Percentiles rank a stretch among this genome's conserved stretches.
Evolutionary conservation across 37 sponge, comb jelly and placozoan genomes (phyloP).

Genomic region (Tethya wilhelma): DNA sequence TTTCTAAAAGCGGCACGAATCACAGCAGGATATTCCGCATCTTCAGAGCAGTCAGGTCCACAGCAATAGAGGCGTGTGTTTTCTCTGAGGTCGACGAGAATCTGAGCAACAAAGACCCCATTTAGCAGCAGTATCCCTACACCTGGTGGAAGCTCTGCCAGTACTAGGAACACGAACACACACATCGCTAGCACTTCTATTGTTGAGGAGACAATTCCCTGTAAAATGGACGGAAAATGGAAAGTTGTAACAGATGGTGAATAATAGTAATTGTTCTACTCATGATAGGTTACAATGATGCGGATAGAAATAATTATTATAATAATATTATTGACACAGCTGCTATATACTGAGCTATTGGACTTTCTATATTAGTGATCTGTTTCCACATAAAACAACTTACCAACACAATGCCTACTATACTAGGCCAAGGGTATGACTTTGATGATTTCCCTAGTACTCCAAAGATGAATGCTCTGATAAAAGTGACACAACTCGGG

Average conservation of each 20-base stretch:
- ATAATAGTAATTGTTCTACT: too few relatives aligned
- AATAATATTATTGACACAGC: background rate
- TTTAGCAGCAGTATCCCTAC: conserved; percentile 30
- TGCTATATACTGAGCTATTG: background rate
- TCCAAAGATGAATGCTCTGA: conserved; percentile 57
- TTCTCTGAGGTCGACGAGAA: conserved; percentile 5
- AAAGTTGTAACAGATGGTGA: background rate
- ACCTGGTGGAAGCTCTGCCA: conserved; percentile 34
- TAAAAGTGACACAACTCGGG: conserved; percentile 56
- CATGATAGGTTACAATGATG: background rate
- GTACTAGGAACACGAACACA: conserved; percentile 33
- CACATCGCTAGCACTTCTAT: conserved; percentile 48
- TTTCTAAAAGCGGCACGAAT: background rate
- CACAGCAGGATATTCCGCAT: too few relatives aligned
- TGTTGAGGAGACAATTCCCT: conserved; percentile 37
- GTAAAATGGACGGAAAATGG: background rate
- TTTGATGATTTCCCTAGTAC: conserved; percentile 59
- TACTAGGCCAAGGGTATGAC: conserved; percentile 75
- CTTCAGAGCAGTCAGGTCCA: background rate
- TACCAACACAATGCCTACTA: conserved; percentile 40
- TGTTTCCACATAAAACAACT: conserved; percentile 24
- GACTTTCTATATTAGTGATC: too few relatives aligned
- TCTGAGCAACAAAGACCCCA: conserved; percentile 41
- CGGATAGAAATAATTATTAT: background rate
- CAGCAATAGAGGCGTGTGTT: background rate